Percentiles rank a stretch among this genome's conserved stretches.
phyloP scores from a whole-genome alignment of 1,140 invertebrate species.

The Cepaea nemoralis region DNA sequence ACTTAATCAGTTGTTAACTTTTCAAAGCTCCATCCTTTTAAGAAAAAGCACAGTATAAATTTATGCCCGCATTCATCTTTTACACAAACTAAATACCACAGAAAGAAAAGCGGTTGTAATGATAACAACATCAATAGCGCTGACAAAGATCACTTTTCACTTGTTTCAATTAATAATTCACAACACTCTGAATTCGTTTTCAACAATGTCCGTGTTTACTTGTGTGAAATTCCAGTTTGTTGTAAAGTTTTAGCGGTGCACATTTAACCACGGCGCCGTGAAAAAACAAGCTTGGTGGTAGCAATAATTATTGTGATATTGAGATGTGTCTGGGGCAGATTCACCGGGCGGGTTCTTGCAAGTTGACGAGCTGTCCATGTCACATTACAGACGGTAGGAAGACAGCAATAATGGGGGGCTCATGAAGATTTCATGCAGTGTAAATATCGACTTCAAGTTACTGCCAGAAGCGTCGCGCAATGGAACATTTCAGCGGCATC shows the following conservation, averaged over 20 bases:
- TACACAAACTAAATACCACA: background rate
- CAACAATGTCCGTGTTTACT: background rate
- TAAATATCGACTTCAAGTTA: constrained; percentile 31
- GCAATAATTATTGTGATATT: background rate
- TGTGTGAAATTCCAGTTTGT: background rate
- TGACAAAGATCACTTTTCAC: background rate
- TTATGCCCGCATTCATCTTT: background rate
- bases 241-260: background rate
- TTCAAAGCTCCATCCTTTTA: background rate
- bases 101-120: background rate
- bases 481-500: constrained; percentile 26
- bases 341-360: background rate
- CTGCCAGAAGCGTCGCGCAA: background rate
- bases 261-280: background rate
- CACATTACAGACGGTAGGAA: background rate
- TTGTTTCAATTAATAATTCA: constrained; percentile 13
- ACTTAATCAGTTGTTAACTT: background rate
- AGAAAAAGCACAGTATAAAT: background rate
- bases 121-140: background rate
- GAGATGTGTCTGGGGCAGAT: background rate
- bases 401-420: background rate
- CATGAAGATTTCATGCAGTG: constrained; percentile 39
- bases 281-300: background rate
- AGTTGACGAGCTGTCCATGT: too few species aligned
- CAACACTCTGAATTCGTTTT: background rate